These are phyloP conservation scores for Herpetotheres cachinnans DNA, from an alignment of 2,113 vertebrate species.

Conservation along the genomic window DNA sequence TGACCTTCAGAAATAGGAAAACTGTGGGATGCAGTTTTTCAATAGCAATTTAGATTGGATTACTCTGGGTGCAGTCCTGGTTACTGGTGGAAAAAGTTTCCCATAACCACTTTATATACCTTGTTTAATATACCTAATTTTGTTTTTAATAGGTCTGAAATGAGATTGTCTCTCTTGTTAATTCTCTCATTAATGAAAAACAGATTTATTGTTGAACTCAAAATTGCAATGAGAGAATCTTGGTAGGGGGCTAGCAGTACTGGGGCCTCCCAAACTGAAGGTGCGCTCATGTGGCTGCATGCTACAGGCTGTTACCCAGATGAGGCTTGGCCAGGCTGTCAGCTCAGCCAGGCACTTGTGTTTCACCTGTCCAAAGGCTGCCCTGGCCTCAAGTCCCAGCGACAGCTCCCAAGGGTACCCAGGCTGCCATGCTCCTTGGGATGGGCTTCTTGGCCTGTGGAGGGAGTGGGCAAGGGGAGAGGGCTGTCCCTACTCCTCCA, in stretches of 20 bases:
- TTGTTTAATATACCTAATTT: constrained; percentile 44
- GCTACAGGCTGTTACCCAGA: neutral
- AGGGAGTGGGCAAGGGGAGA: neutral
- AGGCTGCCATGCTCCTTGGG: neutral
- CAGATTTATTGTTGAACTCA: constrained; percentile 28
- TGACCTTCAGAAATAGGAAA: constrained; percentile 24
- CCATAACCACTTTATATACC: neutral
- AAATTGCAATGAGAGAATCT: neutral
- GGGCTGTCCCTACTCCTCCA: neutral
- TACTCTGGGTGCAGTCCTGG: neutral
- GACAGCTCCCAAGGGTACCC: neutral
- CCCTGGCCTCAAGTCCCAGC: rapidly evolving
- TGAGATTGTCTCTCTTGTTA: constrained; percentile 43
- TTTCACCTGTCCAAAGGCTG: neutral
- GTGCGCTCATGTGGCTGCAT: rapidly evolving
- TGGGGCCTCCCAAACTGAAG: neutral
- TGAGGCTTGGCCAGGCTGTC: rapidly evolving
- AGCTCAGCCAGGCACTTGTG: rapidly evolving
- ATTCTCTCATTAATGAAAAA: constrained; percentile 49
- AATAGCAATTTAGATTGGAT: neutral
- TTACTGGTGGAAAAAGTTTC: constrained; percentile 18
- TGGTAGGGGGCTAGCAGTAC: neutral
- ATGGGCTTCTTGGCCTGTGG: neutral
- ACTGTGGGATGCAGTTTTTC: constrained; percentile 1
- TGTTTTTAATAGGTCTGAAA: constrained; percentile 48